Evolutionary conservation across 2,113 vertebrate species (phyloP).

Genomic region (Cisticola juncidis): DNA sequence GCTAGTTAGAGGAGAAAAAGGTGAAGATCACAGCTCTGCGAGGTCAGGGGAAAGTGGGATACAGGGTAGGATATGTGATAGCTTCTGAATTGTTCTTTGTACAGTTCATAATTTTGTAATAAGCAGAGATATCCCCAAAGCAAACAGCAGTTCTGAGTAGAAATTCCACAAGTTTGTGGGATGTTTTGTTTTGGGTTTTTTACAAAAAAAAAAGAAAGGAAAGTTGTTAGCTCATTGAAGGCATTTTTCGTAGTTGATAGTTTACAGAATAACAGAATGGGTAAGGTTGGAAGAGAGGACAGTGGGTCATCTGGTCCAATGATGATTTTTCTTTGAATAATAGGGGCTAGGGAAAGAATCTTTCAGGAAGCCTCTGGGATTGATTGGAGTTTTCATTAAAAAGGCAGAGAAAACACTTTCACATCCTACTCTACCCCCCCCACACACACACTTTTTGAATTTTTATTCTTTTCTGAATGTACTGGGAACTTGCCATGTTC

Average conservation of each 20-base stretch:
- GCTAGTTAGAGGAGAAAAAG: not conserved
- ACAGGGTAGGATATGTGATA: not conserved
- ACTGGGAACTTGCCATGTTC: constrained; percentile 40
- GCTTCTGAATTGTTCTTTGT: not conserved
- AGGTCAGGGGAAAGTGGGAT: not conserved
- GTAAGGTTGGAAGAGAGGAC: not conserved
- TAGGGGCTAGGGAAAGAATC: not conserved
- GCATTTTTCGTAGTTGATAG: not conserved
- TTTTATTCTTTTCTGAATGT: constrained; percentile 27
- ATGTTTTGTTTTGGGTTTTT: not conserved
- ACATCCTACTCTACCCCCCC: not conserved
- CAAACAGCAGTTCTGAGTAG: not conserved
- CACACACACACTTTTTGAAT: not conserved
- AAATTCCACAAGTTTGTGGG: not conserved
- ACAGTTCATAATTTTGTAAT: not conserved
- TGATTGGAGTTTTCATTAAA: not conserved
- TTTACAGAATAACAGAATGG: not conserved
- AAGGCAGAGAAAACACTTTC: constrained; percentile 1
- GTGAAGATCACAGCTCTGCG: not conserved
- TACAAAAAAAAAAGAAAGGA: not conserved
- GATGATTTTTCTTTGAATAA: not conserved
- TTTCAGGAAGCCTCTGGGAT: not conserved
- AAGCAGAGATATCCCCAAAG: not conserved
- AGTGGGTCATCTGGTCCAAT: not conserved
- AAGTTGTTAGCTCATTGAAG: not conserved